Conservation (phyloP, 2,113 vertebrate species). For the Cochlearius cochlearius region DNA sequence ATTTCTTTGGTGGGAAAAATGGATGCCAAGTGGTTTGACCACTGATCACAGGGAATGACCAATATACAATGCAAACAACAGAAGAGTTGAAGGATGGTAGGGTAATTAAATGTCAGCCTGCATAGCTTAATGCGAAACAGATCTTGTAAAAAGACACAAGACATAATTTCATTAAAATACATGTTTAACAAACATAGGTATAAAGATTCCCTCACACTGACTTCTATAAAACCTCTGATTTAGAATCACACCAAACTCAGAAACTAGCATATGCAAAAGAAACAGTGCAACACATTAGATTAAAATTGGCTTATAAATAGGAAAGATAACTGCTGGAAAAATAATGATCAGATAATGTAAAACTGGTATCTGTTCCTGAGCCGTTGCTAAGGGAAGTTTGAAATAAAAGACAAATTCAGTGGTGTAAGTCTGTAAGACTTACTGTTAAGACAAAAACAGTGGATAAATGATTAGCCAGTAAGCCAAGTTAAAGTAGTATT, state of each 20-base stretch:
- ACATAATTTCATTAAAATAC: not conserved
- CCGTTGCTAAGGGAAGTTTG: not conserved
- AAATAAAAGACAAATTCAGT: not conserved
- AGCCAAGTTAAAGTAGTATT: not conserved
- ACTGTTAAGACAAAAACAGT: not conserved
- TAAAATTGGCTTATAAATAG: not conserved
- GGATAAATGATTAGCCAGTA: not conserved
- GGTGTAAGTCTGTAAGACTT: not conserved
- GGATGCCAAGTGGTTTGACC: not conserved
- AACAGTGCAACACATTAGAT: not conserved
- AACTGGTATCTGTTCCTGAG: not conserved
- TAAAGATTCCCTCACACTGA: not conserved
- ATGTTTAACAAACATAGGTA: not conserved
- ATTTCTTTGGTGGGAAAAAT: not conserved
- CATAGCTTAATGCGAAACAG: not conserved
- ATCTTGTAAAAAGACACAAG: not conserved
- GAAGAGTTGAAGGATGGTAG: not conserved
- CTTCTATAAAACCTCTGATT: not conserved
- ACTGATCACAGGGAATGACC: not conserved
- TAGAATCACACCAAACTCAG: not conserved
- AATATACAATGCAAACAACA: not conserved
- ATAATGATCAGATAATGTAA: not conserved
- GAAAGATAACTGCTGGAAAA: not conserved
- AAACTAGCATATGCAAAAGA: not conserved
- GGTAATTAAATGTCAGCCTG: not conserved